A percentile compares a stretch with the other conserved stretches of the same genome.
Conservation (phyloP, 2,113 vertebrate species). For the Lepus europaeus region DNA sequence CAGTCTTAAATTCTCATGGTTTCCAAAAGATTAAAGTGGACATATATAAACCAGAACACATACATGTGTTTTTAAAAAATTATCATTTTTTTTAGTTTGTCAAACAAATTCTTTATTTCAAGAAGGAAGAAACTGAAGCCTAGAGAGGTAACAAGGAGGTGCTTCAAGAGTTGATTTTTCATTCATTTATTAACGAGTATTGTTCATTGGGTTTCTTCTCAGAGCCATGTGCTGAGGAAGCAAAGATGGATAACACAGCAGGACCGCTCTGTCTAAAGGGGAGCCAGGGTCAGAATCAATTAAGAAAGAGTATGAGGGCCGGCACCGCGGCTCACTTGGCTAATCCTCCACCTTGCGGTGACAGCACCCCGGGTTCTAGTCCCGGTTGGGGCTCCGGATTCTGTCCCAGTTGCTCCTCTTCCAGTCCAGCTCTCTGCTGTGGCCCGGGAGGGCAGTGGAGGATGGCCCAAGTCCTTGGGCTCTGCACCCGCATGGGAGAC, state of each 20-base stretch:
- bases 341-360: no score
- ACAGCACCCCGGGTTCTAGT: no score
- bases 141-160: neutral
- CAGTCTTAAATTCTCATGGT: neutral
- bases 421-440: no score
- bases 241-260: neutral
- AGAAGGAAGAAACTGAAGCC: neutral
- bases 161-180: neutral
- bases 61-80: constrained; percentile 2
- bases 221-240: neutral
- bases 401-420: no score
- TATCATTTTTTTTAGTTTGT: neutral
- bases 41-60: neutral
- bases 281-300: neutral
- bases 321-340: no score
- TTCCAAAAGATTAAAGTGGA: neutral
- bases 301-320: neutral
- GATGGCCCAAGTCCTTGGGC: no score
- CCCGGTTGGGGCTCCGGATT: no score
- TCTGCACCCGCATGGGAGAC: no score
- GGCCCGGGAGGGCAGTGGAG: no score
- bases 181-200: neutral
- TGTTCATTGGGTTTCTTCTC: neutral
- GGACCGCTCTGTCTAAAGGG: neutral
- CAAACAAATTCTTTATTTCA: neutral